Evolutionary conservation across 2,113 vertebrate species (phyloP).

Genomic region (Turnix velox): DNA sequence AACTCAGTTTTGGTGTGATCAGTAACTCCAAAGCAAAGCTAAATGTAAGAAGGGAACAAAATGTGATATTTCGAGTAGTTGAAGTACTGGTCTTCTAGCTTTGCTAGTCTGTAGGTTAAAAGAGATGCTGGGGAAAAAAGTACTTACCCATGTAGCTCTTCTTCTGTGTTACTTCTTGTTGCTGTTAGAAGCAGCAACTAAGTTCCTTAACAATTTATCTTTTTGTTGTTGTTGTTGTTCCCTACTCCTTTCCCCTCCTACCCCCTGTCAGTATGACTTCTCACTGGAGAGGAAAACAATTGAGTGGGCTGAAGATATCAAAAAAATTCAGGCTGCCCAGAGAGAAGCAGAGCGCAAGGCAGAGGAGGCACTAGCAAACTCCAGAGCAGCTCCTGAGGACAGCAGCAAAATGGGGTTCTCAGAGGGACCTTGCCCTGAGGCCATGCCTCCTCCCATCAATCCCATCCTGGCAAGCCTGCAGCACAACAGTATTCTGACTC

Average conservation of each 20-base stretch:
- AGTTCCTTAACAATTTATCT: neutral
- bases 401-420: slow-evolving; percentile 59
- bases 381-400: slow-evolving; percentile 56
- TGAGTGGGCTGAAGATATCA: slow-evolving; percentile 85
- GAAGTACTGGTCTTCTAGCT: neutral
- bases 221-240: neutral
- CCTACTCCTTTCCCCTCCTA: neutral
- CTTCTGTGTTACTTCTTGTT: neutral
- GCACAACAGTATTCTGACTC: slow-evolving; percentile 92
- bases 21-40: neutral
- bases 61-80: neutral
- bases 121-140: neutral
- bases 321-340: slow-evolving; percentile 81
- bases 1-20: neutral
- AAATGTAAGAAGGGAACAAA: neutral
- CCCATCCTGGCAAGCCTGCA: slow-evolving; percentile 88
- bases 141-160: neutral
- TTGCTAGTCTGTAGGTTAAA: neutral
- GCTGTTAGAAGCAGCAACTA: neutral
- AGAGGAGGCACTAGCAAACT: slow-evolving; percentile 59
- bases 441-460: slow-evolving; percentile 83
- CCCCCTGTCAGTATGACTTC: slow-evolving; percentile 86
- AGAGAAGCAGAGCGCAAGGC: slow-evolving; percentile 69
- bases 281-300: slow-evolving; percentile 87
- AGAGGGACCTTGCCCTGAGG: slow-evolving; percentile 33